Evolutionary conservation across 2,888 invertebrate genomes (phyloP), one percentile per base, ranked within the genome.

Genomic region (Brachynemurus nebulosus): DNA sequence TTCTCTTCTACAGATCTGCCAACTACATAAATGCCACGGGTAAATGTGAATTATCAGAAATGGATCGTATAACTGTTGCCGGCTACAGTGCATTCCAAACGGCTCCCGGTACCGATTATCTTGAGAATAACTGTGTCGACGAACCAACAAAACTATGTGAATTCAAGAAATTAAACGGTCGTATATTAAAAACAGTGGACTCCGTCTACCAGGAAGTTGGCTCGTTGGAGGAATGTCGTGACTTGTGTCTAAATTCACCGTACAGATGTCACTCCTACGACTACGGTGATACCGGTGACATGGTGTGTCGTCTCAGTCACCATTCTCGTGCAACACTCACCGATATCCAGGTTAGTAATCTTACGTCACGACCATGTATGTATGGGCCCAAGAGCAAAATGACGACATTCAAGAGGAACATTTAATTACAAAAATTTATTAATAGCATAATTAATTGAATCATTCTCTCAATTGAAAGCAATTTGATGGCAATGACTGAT

Each of bases 131-230:
- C 63, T 91, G 90, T 64, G 88, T 90, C 25, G 89, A 89, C 57
- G 91, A 92, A 59, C 90, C 91, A n/a, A 86, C 86, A 40, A 90
- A 89, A 63, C 70, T 92, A 50, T 92, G 92, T 67, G 91, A 92
- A 66, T 93, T 92, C 69, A 89, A 90, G 66, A 85, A 88, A 60
- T 75, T 88, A 62, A 76, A 76, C 34, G 90, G 90, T 11, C 80
- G 86, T 57, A 91, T 92, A 54, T 67, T 92, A 51, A 92, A 92
- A 67, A 92, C 92, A 1, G 92, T 92, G 39, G 92, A 92, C 60
- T 89, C 90, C 2, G 90, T 92, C 18, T 89, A 88, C 61, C 86
- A 89, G 68, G 88, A 90, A 57, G 84, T 90, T 40, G 81, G 81
- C 51, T 84, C 83, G 17, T 71, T 86, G 47, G 89, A 90, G 58